Evolutionary conservation across 2,797 vertebrate genomes (phyloP), one percentile per base, ranked within the genome.

Genomic region (Hydrocynus forskahlii): DNA sequence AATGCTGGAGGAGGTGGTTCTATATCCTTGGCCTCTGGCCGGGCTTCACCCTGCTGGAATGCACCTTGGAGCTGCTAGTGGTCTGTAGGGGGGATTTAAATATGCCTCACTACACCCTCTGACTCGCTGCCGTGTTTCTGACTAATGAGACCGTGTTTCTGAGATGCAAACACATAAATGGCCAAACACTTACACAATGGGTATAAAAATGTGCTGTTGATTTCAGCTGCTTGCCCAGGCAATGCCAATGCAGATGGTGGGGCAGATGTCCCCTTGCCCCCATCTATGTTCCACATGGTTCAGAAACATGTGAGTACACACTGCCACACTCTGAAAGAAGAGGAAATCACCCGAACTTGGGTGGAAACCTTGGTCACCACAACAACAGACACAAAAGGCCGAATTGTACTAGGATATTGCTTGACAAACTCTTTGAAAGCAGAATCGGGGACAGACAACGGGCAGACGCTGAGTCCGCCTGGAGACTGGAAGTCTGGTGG

Each of bases 401-500:
- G 50, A 82, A 78, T 55, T 82, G 62, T 81, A 40, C 64, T n/a
- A 62, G 50, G 21, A 62, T 50, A 52, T 45, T 67, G 67, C 75
- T 82, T 78, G 78, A 78, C 43, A 38, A 45, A 69, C 64, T 38
- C 74, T 40, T 80, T 72, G 59, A 72, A 69, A 69, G 68, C n/a
- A 54, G 45, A 74, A 83, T 19, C 74, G 55, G 40, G 23, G 50
- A 81, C 83, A 71, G 81, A 52, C 45, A 81, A 62, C 54, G 0
- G 23, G 40, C 45, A 73, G 71, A 87, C 78, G 54, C 55, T 64
- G 64, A 90, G 83, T 75, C 80, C 83, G 78, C 85, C 84, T 88
- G 92, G 92, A 94, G 91, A 90, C 93, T 89, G 81, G 73, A 84
- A 89, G 92, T 93, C 93, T 94, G 90, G 54, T 52, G 64, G 64